Evolutionary conservation across 2,797 vertebrate genomes (phyloP), one percentile per base, ranked within the genome.

Genomic region (Clarias laeviceps): DNA sequence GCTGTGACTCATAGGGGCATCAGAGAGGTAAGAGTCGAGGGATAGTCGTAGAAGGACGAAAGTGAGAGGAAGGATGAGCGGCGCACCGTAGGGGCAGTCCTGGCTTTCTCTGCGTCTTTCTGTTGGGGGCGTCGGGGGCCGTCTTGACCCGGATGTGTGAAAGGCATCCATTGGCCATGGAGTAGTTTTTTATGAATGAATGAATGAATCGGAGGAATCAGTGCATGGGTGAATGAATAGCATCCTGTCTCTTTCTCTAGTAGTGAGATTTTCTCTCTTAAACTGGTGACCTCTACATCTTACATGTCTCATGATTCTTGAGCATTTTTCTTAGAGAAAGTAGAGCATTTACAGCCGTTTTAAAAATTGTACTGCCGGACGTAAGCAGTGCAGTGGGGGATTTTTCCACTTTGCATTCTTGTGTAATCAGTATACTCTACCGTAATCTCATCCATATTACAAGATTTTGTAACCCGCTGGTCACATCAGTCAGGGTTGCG

Each of bases 11-110:
- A 89, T 93, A 93, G 91, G 93, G 91, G 88, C 90, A 88, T 89
- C 91, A 91, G 82, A 89, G 92, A 95, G 94, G 94, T 95, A 94
- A 95, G 93, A 88, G 90, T 92, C 92, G 87, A 89, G 84, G 83
- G 69, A 66, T 82, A 88, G 85, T 78, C 86, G 74, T 40, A 80
- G 81, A 57, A 50, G 61, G 86, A 84, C 57, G 83, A 86, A 88
- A 88, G 81, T 85, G 89, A 90, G 70, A 77, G 77, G 57, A 70
- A 74, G 80, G 80, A 56, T 82, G 56, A 84, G 80, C 14, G 40
- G 74, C 22, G 57, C 73, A 84, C 85, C 86, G 87, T 89, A 90
- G 88, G 69, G 80, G 82, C 87, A 87, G 50, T 61, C 84, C 65
- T 86, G 73, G 64, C 34, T 27, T 84, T 87, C 40, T 37, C 50